Conservation (phyloP, 2,113 vertebrate genomes). For the Xenopus laevis region DNA sequence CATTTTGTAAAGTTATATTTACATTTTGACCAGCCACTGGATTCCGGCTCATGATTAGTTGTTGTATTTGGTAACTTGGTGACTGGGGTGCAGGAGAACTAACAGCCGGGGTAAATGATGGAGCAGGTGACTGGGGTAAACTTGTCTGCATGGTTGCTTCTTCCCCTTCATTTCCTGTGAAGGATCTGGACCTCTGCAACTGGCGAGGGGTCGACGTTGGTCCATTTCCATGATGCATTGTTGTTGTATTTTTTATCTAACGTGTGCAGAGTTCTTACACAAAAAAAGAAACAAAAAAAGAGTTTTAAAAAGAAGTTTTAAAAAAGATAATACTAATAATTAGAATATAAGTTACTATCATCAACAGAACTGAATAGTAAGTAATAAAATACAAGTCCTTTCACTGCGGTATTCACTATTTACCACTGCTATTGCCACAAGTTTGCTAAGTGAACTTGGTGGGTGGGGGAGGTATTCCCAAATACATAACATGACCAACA, state of each 20-base stretch:
- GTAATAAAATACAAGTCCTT: too few relatives aligned
- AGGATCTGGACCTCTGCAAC: constrained; percentile 87
- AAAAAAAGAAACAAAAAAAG: constrained; percentile 12
- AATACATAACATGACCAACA: too few relatives aligned
- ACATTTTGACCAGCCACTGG: constrained; percentile 83
- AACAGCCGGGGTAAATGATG: constrained; percentile 77
- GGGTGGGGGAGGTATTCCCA: too few relatives aligned
- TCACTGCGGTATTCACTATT: too few relatives aligned
- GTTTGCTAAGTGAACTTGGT: too few relatives aligned
- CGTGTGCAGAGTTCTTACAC: not conserved
- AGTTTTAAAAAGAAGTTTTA: too few relatives aligned
- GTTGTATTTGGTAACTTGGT: constrained; percentile 84
- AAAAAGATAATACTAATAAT: too few relatives aligned
- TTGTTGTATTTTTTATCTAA: constrained; percentile 45
- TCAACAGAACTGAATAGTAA: too few relatives aligned
- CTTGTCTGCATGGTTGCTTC: constrained; percentile 73
- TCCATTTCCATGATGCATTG: constrained; percentile 97
- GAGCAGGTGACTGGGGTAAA: constrained; percentile 82
- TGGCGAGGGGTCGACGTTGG: constrained; percentile 88
- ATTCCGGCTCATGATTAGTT: constrained; percentile 82
- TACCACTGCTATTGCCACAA: too few relatives aligned
- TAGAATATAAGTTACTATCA: too few relatives aligned
- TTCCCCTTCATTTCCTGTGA: constrained; percentile 82
- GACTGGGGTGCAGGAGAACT: constrained; percentile 88
- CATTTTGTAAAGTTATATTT: constrained; percentile 89